A percentile compares a stretch with the other conserved stretches of the same genome.
Evolutionary conservation across 2,797 vertebrate genomes (phyloP).

Genomic region (Pantherophis alleghaniensis): DNA sequence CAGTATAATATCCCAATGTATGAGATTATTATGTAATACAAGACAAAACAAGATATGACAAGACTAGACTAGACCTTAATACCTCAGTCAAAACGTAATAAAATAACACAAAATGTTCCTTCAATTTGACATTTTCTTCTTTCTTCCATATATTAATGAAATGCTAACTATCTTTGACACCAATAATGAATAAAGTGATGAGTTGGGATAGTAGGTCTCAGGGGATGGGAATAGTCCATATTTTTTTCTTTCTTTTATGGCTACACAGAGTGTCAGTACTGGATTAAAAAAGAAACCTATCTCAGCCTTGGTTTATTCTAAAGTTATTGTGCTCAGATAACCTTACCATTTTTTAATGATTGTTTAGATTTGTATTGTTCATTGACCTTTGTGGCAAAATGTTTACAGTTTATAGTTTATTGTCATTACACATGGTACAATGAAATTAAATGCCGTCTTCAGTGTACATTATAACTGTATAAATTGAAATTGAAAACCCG

Average conservation of each 20-base stretch:
- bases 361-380: neutral
- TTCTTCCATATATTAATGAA: neutral
- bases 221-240: neutral
- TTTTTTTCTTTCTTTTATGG: constrained; percentile 4
- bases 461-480: no score
- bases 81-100: neutral
- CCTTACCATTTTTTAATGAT: constrained; percentile 40
- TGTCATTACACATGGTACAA: no score
- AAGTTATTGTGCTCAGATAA: constrained; percentile 19
- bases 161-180: constrained; percentile 23
- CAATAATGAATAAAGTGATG: constrained; percentile 21
- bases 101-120: neutral
- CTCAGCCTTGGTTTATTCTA: constrained; percentile 19
- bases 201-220: neutral
- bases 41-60: neutral
- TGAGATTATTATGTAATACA: neutral
- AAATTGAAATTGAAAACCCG: no score
- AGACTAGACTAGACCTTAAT: neutral
- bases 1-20: neutral
- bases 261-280: neutral
- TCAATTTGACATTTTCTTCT: constrained; percentile 21
- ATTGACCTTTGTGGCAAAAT: constrained; percentile 48
- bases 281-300: neutral
- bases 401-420: neutral
- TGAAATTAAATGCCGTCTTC: no score